phyloP scores from a whole-genome alignment of 1,140 invertebrate species.

The Carcinoscorpius rotundicauda region DNA sequence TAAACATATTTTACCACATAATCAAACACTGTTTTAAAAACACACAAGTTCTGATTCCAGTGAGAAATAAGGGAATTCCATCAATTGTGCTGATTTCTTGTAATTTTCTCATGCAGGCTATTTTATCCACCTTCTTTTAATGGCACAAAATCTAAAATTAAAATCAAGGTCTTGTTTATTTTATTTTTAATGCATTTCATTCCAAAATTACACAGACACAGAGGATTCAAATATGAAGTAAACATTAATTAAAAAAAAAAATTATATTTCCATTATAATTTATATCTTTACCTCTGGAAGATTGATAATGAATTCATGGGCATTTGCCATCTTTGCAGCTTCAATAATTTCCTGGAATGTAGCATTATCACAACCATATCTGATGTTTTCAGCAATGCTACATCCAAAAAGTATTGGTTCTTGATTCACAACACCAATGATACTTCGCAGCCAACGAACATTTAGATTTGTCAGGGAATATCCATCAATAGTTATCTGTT shows the following conservation, averaged over 20 bases:
- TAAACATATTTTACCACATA: too few relatives aligned
- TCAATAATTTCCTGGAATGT: slow-evolving; percentile 53
- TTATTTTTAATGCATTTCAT: too few relatives aligned
- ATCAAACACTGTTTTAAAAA: too few relatives aligned
- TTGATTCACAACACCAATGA: slow-evolving; percentile 60
- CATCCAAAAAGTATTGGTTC: slow-evolving; percentile 78
- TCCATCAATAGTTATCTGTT: slow-evolving; percentile 32
- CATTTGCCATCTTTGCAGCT: slow-evolving; percentile 74
- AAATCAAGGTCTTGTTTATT: too few relatives aligned
- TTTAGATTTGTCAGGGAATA: slow-evolving; percentile 37
- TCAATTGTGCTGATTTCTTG: too few relatives aligned
- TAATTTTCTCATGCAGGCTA: too few relatives aligned
- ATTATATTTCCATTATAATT: background rate
- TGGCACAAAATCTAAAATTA: too few relatives aligned
- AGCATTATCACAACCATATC: slow-evolving; percentile 60
- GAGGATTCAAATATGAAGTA: background rate
- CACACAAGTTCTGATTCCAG: too few relatives aligned
- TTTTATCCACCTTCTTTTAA: too few relatives aligned
- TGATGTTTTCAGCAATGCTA: slow-evolving; percentile 76
- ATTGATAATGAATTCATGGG: slow-evolving; percentile 66
- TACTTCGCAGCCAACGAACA: slow-evolving; percentile 40
- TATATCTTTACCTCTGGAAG: slow-evolving; percentile 44
- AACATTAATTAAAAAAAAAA: background rate
- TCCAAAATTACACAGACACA: too few relatives aligned
- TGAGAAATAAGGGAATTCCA: too few relatives aligned